A percentile compares a stretch with the other conserved stretches of the same genome.
phyloP scores from a whole-genome alignment of 2,797 vertebrate species.

The Limnodromus scolopaceus region DNA sequence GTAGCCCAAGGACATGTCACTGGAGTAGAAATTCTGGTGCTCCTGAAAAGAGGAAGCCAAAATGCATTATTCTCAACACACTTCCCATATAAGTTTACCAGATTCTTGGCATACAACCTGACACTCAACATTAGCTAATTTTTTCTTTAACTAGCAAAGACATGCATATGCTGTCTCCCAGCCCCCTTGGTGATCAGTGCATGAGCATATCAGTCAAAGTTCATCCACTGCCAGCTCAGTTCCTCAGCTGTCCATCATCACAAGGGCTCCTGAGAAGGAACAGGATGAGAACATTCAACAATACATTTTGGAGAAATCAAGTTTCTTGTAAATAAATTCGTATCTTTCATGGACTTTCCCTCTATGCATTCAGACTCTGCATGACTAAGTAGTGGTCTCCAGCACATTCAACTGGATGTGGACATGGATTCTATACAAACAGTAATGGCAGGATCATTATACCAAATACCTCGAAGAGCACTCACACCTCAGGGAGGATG shows the following conservation, averaged over 20 bases:
- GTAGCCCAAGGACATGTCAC: slow-evolving; percentile 70
- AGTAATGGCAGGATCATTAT: background rate
- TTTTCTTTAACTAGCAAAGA: background rate
- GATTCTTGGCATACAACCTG: background rate
- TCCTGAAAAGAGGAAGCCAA: slow-evolving; percentile 61
- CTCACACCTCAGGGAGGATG: background rate
- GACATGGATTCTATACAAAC: background rate
- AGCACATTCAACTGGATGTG: background rate
- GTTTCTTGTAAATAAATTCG: background rate
- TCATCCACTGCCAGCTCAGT: background rate
- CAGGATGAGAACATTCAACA: background rate
- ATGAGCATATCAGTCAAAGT: background rate
- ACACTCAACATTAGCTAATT: background rate
- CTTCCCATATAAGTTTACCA: background rate
- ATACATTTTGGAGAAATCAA: background rate
- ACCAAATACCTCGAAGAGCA: background rate
- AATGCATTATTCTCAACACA: background rate
- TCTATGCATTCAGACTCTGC: background rate
- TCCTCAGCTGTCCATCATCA: background rate
- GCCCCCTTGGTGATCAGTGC: background rate
- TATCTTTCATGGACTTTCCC: background rate
- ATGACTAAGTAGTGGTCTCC: background rate
- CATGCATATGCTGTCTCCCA: background rate
- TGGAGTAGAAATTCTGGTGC: slow-evolving; percentile 79
- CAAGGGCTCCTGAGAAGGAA: background rate